Percentiles rank a stretch among this genome's conserved stretches.
phyloP scores from a whole-genome alignment of 2,797 vertebrate genomes.

The Neoniphon sammara region DNA sequence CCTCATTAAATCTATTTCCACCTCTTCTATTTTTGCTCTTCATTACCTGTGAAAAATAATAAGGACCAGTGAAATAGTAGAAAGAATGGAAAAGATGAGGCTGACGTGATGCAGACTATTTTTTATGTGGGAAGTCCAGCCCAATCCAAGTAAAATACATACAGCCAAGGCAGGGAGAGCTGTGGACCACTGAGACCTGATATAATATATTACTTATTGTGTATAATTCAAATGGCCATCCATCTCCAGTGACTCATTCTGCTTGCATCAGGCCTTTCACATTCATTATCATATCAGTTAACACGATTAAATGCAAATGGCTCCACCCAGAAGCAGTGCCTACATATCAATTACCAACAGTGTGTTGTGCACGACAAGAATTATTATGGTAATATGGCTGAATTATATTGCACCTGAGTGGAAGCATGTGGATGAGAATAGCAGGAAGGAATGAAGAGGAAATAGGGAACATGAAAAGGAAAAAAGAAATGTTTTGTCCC shows the following conservation, averaged over 20 bases:
- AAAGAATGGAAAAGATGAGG: slow-evolving; percentile 31
- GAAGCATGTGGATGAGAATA: slow-evolving; percentile 48
- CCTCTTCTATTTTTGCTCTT: slow-evolving; percentile 23
- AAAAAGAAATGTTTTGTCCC: slow-evolving; percentile 45
- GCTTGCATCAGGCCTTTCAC: slow-evolving; percentile 82
- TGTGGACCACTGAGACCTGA: slow-evolving; percentile 63
- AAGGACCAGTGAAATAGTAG: slow-evolving; percentile 20
- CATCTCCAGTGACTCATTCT: slow-evolving; percentile 78
- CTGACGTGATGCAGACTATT: slow-evolving; percentile 50
- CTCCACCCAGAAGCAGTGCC: slow-evolving; percentile 77
- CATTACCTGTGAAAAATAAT: slow-evolving; percentile 21
- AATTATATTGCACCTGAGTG: slow-evolving; percentile 80
- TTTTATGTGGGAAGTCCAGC: slow-evolving; percentile 46
- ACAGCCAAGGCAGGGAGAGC: slow-evolving; percentile 67
- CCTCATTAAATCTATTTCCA: slow-evolving; percentile 31
- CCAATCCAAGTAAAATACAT: slow-evolving; percentile 65
- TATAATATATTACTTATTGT: slow-evolving; percentile 84
- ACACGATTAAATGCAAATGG: slow-evolving; percentile 86
- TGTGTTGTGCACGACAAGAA: slow-evolving; percentile 70
- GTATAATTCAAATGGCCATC: slow-evolving; percentile 83
- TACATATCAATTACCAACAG: slow-evolving; percentile 84
- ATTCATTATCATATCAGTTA: slow-evolving; percentile 87
- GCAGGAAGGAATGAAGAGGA: slow-evolving; percentile 43
- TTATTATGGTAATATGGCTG: slow-evolving; percentile 76
- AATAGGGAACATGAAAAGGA: slow-evolving; percentile 46